Percentiles rank a stretch among this genome's conserved stretches.
Conservation (phyloP, 2,113 vertebrate species). For the Phaethon lepturus region DNA sequence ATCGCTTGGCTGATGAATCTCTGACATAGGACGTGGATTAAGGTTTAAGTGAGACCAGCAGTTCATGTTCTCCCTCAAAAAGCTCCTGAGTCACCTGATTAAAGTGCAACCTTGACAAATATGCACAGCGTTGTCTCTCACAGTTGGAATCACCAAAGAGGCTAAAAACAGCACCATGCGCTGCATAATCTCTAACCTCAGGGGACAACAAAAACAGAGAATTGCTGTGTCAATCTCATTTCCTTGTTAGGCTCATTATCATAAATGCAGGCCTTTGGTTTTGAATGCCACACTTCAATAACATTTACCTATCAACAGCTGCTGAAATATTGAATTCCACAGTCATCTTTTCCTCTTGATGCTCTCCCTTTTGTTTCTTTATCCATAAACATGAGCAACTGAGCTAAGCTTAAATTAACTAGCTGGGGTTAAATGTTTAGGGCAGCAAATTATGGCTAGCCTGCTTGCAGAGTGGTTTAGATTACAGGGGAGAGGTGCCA, state of each 20-base stretch:
- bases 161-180: slow-evolving; percentile 78
- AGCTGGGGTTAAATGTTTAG: slow-evolving; percentile 72
- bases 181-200: slow-evolving; percentile 81
- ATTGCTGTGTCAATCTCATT: slow-evolving; percentile 80
- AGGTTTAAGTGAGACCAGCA: slow-evolving; percentile 13
- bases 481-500: slow-evolving; percentile 65
- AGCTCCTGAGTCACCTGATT: slow-evolving; percentile 66
- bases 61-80: slow-evolving; percentile 54
- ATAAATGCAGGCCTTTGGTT: slow-evolving; percentile 71
- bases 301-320: slow-evolving; percentile 69
- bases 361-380: slow-evolving; percentile 75
- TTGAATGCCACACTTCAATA: slow-evolving; percentile 74
- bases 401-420: slow-evolving; percentile 76
- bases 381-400: slow-evolving; percentile 80
- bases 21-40: background rate
- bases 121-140: slow-evolving; percentile 75
- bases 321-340: slow-evolving; percentile 75
- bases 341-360: slow-evolving; percentile 80
- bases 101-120: slow-evolving; percentile 76
- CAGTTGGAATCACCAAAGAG: slow-evolving; percentile 78
- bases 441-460: slow-evolving; percentile 57
- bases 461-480: slow-evolving; percentile 53
- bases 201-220: slow-evolving; percentile 77
- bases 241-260: slow-evolving; percentile 79
- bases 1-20: background rate